Base-by-base conservation (phyloP, 2,888 invertebrate genomes). In the Encarsia formosa region DNA sequence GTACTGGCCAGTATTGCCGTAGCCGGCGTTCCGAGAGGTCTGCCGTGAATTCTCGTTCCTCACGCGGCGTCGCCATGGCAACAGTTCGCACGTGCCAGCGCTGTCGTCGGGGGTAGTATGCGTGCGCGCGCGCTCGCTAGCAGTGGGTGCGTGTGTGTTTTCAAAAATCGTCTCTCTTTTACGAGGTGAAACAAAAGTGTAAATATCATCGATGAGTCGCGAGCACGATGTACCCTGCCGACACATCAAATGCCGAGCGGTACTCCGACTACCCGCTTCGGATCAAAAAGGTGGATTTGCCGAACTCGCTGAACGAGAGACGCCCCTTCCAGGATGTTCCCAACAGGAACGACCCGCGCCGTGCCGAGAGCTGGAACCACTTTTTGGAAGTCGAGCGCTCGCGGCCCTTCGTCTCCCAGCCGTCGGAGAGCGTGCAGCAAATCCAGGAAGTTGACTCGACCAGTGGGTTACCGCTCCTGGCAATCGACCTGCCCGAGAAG, bases 311-410 rank as follows among this genome's bases (percentile, higher is more conserved):
- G 24, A 39, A 37, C 18, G 43, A 44, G 2, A n/a, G n/a, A n/a
- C n/a, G n/a, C n/a, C n/a, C n/a, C n/a, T n/a, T n/a, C n/a, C n/a
- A n/a, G n/a, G n/a, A n/a, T n/a, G 9, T 43, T 1, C 53, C 53
- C 2, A 40, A 40, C 23, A 6, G 4, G 19, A 18, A 3, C 5
- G 53, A 53, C 13, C 44, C 49, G 5, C 48, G 53, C 1, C 49
- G 53, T 15, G 18, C 26, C 13, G 19, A 23, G 18, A 44, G 40
- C 6, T 22, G 34, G 6, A n/a, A 20, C 4, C 15, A 13, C 1
- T 9, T 18, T 9, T 5, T 31, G 5, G 53, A 44, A 3, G 20
- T 49, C 6, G 23, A 35, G 16, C 26, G n/a, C 5, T 5, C 43
- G 20, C 8, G 11, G 4, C 13, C 26, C 26, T 26, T 26, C 6